A percentile compares a stretch with the other conserved stretches of the same genome.
These are phyloP conservation scores for Pammene aurita DNA, from an alignment of 2,888 invertebrate species.

Conservation along the genomic window DNA sequence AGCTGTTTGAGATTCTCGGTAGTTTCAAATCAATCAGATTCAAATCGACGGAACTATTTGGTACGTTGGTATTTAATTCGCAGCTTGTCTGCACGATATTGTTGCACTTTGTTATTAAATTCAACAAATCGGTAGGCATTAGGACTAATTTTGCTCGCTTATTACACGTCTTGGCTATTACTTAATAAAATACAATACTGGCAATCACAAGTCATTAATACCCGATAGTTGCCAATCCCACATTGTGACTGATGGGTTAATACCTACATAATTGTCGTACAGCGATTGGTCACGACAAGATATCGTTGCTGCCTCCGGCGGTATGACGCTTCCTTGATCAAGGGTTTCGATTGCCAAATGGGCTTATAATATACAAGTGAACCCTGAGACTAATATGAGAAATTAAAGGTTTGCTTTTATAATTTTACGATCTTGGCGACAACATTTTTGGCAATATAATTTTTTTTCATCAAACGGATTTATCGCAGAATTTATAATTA, in stretches of 20 bases:
- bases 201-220: slow-evolving; percentile 62
- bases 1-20: too few relatives aligned
- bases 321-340: slow-evolving; percentile 33
- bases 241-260: slow-evolving; percentile 74
- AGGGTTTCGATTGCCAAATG: slow-evolving; percentile 13
- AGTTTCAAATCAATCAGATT: too few relatives aligned
- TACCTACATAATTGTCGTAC: slow-evolving; percentile 70
- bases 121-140: slow-evolving; percentile 31
- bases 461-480: background rate
- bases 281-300: slow-evolving; percentile 71
- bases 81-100: slow-evolving; percentile 20
- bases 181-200: slow-evolving; percentile 47
- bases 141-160: slow-evolving; percentile 30
- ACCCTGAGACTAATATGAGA: background rate
- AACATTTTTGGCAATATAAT: background rate
- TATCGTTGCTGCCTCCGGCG: slow-evolving; percentile 37
- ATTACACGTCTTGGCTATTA: slow-evolving; percentile 30
- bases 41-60: too few relatives aligned
- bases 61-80: too few relatives aligned
- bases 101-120: slow-evolving; percentile 23
- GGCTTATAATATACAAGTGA: background rate
- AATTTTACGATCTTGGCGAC: background rate
- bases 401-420: background rate
- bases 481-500: too few relatives aligned
- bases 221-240: slow-evolving; percentile 61